Base-by-base conservation (phyloP, 37 sponge, comb jelly and placozoan species). In the Crambe crambe region DNA sequence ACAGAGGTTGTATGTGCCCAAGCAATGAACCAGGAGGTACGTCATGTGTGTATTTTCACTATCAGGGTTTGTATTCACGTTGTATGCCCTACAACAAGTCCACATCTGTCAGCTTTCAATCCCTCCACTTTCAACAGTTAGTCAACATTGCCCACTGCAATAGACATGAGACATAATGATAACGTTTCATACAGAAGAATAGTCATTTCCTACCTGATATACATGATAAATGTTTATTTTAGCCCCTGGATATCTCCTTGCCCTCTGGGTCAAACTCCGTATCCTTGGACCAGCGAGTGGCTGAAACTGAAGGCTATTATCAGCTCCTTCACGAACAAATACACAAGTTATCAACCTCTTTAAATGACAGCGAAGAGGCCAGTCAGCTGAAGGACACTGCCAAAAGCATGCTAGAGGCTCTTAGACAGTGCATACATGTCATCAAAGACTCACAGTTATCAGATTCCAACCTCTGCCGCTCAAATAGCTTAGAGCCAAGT, bases 261-360 rank as follows among this genome's bases (percentile, higher is more conserved):
- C 76, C 81, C 21, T 37, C 31, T 8, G 38, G 8, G 2, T 69
- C 44, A 20, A 68, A 27, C 12, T 57, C 77, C 32, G 85, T 85
- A 25, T 42, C 47, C 15, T 25, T 86, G 59, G 87, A 89, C 36
- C 78, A 87, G 34, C 56, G 77, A n/a, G 8, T 93, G 34, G 73
- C 62, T 25, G 92, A 90, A 73, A 80, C 91, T 0, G 86, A 88
- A 47, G 88, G 82, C 44, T 94, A 94, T 73, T 74, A 94, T 85
- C 39, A 43, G 17, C 81, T 94, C 12, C 78, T 94, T 22, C 44
- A 66, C 23, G 84, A 83, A 60, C 95, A 94, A 42, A 58, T 87
- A 25, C 80, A 78, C 59, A 17, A 72, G 3, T 5, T 85, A 37
- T 72, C 79, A 10, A 35, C 37, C 12, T 60, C 63, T 34, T 22